Conservation (phyloP, 2,797 vertebrate species). For the Macropus fuliginosus region DNA sequence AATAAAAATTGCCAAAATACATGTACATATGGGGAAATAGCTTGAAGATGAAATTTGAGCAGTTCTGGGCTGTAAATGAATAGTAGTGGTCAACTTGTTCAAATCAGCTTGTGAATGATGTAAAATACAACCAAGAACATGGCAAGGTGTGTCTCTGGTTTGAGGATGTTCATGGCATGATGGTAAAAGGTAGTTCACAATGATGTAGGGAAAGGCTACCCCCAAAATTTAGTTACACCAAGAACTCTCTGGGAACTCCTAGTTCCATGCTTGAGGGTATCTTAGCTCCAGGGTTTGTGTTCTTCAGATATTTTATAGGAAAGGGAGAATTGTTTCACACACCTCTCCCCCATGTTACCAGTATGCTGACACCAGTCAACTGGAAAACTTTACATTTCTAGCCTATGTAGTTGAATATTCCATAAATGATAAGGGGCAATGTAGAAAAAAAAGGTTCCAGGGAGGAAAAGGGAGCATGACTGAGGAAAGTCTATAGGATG, state of each 20-base stretch:
- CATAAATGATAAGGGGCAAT: background rate
- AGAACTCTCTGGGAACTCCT: background rate
- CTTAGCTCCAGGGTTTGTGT: background rate
- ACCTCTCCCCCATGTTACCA: background rate
- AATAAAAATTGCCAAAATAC: background rate
- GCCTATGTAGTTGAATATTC: background rate
- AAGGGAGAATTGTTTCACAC: background rate
- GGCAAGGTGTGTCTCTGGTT: background rate
- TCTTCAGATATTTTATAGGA: background rate
- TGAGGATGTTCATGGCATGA: background rate
- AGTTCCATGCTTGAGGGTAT: background rate
- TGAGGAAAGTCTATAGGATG: background rate
- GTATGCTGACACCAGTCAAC: background rate
- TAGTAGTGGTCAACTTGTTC: background rate
- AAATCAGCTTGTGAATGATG: background rate
- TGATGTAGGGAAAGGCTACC: background rate
- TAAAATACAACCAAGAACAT: background rate
- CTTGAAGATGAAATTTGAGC: background rate
- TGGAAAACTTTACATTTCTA: background rate
- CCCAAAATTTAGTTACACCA: background rate
- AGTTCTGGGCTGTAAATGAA: background rate
- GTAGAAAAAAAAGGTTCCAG: background rate
- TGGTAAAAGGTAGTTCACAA: background rate
- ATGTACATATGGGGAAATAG: too few relatives aligned
- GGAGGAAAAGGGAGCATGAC: background rate